phyloP scores from a whole-genome alignment of 2,113 vertebrate species.

The Donacobius atricapilla region DNA sequence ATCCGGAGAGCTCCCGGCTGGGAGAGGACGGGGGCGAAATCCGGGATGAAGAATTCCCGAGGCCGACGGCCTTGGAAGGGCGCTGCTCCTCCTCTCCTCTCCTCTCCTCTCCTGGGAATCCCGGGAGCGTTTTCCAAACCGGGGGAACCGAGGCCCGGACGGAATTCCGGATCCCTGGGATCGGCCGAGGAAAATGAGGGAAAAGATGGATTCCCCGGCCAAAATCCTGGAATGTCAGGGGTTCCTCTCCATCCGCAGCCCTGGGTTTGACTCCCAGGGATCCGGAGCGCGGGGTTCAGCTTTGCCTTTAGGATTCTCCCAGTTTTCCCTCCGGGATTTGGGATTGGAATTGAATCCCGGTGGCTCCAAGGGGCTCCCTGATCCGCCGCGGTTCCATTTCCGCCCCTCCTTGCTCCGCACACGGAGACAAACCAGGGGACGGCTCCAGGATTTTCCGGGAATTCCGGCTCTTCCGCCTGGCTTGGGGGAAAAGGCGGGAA shows the following conservation, averaged over 20 bases:
- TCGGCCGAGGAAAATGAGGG: neutral
- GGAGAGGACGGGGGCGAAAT: neutral
- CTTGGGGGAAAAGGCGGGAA: neutral
- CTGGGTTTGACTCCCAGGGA: neutral
- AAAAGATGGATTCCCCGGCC: fast-evolving
- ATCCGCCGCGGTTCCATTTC: fast-evolving
- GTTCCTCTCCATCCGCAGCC: fast-evolving
- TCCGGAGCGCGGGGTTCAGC: no score
- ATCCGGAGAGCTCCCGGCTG: neutral
- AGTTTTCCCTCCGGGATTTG: neutral
- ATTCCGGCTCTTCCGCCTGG: neutral
- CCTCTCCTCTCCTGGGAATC: no score
- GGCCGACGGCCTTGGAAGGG: neutral
- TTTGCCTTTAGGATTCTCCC: no score
- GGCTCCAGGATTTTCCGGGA: neutral
- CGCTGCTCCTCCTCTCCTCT: neutral
- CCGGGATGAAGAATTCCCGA: neutral
- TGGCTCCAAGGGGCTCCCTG: neutral
- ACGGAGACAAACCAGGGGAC: fast-evolving
- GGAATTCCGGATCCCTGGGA: neutral
- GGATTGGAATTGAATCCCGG: neutral
- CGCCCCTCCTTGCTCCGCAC: neutral
- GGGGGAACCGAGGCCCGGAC: neutral
- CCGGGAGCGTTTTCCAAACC: fast-evolving
- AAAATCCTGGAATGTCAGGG: neutral